phyloP scores from a whole-genome alignment of 2,113 vertebrate genomes.

The Gymnarchus niloticus region DNA sequence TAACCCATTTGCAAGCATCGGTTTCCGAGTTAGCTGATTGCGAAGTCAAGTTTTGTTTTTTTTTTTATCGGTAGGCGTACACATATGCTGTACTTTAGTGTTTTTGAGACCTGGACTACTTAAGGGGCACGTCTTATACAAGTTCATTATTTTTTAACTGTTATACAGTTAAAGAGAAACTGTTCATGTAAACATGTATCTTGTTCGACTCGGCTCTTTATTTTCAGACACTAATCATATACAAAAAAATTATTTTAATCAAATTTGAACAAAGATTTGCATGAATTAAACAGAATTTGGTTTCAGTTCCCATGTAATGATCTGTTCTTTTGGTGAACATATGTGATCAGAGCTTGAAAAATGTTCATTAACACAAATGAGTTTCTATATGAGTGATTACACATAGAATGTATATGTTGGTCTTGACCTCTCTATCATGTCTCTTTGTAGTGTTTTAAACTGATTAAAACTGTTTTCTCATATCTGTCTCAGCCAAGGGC shows the following conservation, averaged over 20 bases:
- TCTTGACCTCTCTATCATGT: not conserved
- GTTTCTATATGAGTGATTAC: not conserved
- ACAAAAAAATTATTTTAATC: too few relatives aligned
- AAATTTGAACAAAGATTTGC: not conserved
- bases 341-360: not conserved
- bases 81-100: not conserved
- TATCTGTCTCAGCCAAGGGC: constrained; percentile 72
- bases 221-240: too few relatives aligned
- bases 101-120: not conserved
- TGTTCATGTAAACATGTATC: not conserved
- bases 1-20: not conserved
- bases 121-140: not conserved
- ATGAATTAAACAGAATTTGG: not conserved
- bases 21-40: not conserved
- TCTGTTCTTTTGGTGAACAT: not conserved
- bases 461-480: not conserved
- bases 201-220: too few relatives aligned
- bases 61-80: not conserved
- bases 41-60: not conserved
- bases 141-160: not conserved
- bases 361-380: not conserved
- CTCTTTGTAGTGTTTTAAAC: not conserved
- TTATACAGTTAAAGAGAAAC: not conserved
- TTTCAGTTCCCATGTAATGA: not conserved
- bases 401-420: not conserved